Evolutionary conservation across 2,797 vertebrate genomes (phyloP).

Genomic region (Anniella stebbinsi): DNA sequence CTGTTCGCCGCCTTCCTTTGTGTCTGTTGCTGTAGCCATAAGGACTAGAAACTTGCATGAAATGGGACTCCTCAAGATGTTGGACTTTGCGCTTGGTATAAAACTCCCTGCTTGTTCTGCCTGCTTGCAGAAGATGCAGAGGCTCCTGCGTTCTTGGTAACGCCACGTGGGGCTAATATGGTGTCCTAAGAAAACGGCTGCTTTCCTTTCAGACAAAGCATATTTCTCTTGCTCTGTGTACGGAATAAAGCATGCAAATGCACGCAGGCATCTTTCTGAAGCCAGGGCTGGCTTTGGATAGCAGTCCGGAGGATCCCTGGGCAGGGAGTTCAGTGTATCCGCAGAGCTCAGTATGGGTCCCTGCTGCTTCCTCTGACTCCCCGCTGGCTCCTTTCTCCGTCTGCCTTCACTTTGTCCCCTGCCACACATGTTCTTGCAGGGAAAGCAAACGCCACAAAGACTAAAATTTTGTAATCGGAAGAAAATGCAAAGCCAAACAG

Average conservation of each 20-base stretch:
- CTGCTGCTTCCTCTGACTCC: background rate
- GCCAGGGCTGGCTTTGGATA: background rate
- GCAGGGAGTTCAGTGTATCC: background rate
- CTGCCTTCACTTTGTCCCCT: background rate
- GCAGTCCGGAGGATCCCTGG: too few relatives aligned
- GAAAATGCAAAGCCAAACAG: background rate
- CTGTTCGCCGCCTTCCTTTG: background rate
- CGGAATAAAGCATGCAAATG: background rate
- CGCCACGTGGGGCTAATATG: background rate
- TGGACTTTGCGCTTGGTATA: background rate
- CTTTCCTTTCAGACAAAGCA: too few relatives aligned
- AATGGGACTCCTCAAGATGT: background rate
- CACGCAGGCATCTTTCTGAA: background rate
- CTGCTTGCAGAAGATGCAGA: background rate
- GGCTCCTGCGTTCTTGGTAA: too few relatives aligned
- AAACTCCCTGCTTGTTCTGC: background rate
- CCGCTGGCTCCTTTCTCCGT: fast-evolving
- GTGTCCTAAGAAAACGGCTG: background rate
- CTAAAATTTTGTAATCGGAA: background rate
- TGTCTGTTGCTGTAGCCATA: background rate
- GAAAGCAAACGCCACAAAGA: background rate
- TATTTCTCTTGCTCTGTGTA: background rate
- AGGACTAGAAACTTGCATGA: background rate
- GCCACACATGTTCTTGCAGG: background rate
- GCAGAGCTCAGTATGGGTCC: background rate